Base-by-base conservation (phyloP, 2,113 vertebrate species). In the Lamprotornis superbus region DNA sequence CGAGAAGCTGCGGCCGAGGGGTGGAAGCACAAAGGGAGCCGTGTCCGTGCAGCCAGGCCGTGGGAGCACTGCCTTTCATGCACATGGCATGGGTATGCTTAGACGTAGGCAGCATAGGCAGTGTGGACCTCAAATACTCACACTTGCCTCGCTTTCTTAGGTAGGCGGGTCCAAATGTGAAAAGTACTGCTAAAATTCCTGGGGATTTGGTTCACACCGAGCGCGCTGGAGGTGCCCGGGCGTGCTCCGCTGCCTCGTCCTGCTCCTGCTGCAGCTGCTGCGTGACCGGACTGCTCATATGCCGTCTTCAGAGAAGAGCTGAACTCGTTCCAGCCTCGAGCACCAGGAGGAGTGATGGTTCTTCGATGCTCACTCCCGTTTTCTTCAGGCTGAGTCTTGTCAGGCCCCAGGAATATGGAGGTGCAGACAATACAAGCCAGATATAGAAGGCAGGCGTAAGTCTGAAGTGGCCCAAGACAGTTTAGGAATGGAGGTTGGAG, bases 191-290 rank as follows among this genome's bases (percentile, higher is more conserved):
- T 77, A 28, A 33, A 73, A 64, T 65, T 49, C n/a, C 46, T 23
- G 28, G 46, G 31, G 49, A 31, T 65, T 9, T 3, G 5, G 28
- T 39, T 87, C 25, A 49, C 37, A 33, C 3, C 0, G 4, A 33
- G 44, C 1, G 22, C 7, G 14, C 16, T 1, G 1, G 68, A 65
- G 49, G n/a, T 86, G 81, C 37, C 46, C 1, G 4, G 2, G 2
- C 10, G 35, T 3, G 28, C 61, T 93, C 78, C 3, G 1, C 82
- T 46, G 60, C 69, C 69, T 78, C 40, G 14, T 15, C 27, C 7
- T 15, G 56, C 59, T 81, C 69, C 84, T 68, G 11, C 87, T 56
- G 95, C 81, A 78, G 81, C 49, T 63, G 64, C 84, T 42, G 56
- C 8, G 4, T 88, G 83, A 80, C 31, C 39, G 44, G 82, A 69